A percentile compares a stretch with the other conserved stretches of the same genome.
phyloP scores from a whole-genome alignment of 2,888 invertebrate species.

The Heliconius aoede region DNA sequence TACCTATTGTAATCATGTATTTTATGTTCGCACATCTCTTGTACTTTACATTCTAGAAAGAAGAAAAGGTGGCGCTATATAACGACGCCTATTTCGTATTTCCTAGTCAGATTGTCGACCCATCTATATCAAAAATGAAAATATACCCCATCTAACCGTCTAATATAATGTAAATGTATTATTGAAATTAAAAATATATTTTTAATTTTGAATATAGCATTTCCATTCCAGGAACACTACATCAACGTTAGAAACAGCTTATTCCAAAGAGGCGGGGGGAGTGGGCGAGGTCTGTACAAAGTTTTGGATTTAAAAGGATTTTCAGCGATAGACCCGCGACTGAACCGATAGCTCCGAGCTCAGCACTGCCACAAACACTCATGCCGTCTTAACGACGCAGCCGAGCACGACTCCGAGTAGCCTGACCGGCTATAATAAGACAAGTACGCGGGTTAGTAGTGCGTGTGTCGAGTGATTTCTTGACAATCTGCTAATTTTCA shows the following conservation, averaged over 20 bases:
- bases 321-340: conserved; percentile 41
- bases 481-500: conserved; percentile 3
- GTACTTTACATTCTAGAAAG: background rate
- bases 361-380: conserved; percentile 49
- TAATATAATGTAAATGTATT: background rate
- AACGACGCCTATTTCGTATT: too few relatives aligned
- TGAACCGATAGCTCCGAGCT: conserved; percentile 47
- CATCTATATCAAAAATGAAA: background rate
- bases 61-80: background rate
- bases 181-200: background rate
- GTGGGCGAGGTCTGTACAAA: conserved; percentile 51
- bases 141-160: background rate
- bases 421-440: conserved; percentile 25
- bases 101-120: background rate
- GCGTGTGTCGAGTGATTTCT: conserved; percentile 13
- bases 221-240: conserved; percentile 39
- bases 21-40: conserved; percentile 1
- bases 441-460: conserved; percentile 15
- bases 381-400: conserved; percentile 35
- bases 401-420: conserved; percentile 25
- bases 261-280: conserved; percentile 44
- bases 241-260: conserved; percentile 42
- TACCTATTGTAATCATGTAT: background rate
- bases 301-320: conserved; percentile 58
- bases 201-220: background rate